phyloP scores from a whole-genome alignment of 2,797 vertebrate species.

The Staurois parvus region DNA sequence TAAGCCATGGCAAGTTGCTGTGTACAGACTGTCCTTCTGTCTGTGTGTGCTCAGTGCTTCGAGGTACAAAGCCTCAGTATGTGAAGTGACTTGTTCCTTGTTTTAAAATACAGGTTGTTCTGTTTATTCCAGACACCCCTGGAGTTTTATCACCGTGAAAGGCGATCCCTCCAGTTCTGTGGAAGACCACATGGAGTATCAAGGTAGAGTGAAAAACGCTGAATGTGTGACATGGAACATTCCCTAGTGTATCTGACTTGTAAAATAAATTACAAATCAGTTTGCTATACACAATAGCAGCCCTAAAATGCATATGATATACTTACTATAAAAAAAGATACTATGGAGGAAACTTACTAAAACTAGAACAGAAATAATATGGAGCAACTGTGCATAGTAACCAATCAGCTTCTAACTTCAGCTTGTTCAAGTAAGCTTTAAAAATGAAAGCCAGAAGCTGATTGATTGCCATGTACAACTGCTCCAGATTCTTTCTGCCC shows the following conservation, averaged over 20 bases:
- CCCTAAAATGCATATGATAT: background rate
- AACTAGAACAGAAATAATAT: too few relatives aligned
- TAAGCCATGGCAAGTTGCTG: background rate
- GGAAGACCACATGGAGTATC: constrained; percentile 90
- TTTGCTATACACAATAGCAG: background rate
- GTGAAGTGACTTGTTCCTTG: constrained; percentile 10
- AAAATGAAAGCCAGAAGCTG: too few relatives aligned
- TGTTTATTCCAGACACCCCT: constrained; percentile 84
- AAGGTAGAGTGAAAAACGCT: constrained; percentile 76
- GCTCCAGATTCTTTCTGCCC: too few relatives aligned
- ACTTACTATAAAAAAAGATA: too few relatives aligned
- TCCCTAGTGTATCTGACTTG: background rate
- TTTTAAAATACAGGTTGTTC: constrained; percentile 41
- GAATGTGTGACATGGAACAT: background rate
- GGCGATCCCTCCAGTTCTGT: constrained; percentile 82
- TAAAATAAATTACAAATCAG: background rate
- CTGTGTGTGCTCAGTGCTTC: background rate
- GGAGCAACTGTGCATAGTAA: too few relatives aligned
- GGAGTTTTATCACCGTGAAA: constrained; percentile 92
- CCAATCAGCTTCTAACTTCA: too few relatives aligned
- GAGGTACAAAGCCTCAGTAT: constrained; percentile 38
- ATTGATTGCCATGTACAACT: too few relatives aligned
- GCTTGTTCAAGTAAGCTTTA: too few relatives aligned
- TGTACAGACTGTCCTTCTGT: constrained; percentile 31
- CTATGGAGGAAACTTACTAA: too few relatives aligned